phyloP scores from a whole-genome alignment of 1,140 invertebrate genomes.

The Bradysia coprophila region DNA sequence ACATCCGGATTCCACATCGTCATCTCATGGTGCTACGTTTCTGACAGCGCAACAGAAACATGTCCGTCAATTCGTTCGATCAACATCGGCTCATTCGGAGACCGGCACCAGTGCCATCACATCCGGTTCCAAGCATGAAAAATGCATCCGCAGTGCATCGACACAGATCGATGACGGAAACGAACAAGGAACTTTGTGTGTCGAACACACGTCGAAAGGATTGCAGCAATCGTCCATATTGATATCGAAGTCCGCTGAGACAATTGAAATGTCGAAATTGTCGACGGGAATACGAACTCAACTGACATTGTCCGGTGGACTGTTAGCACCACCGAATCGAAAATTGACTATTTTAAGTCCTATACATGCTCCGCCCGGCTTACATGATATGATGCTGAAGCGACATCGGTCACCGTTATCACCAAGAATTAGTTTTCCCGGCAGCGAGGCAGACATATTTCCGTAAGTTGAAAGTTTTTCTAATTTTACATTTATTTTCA shows the following conservation, averaged over 20 bases:
- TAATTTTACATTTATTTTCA: no score
- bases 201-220: conserved; percentile 7
- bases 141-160: conserved; percentile 21
- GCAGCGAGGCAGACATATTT: conserved; percentile 21
- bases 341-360: conserved; percentile 22
- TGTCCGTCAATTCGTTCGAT: conserved; percentile 22
- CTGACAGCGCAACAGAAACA: conserved; percentile 22
- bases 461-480: no score
- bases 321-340: conserved; percentile 21
- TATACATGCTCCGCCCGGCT: conserved; percentile 18
- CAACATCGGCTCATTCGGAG: conserved; percentile 21
- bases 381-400: conserved; percentile 20
- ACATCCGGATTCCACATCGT: conserved; percentile 14
- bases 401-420: conserved; percentile 18
- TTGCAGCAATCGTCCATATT: conserved; percentile 21
- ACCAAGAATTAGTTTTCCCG: conserved; percentile 20
- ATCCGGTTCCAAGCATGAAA: conserved; percentile 11
- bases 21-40: conserved; percentile 8
- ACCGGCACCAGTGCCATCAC: conserved; percentile 2
- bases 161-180: conserved; percentile 18
- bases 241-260: conserved; percentile 23
- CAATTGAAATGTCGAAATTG: conserved; percentile 11
- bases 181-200: background rate
- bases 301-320: conserved; percentile 19
- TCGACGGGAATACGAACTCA: conserved; percentile 15